Evolutionary conservation across 1,140 invertebrate species (phyloP), one percentile per base, ranked within the genome.

Genomic region (Stenopsyche tienmushanensis): DNA sequence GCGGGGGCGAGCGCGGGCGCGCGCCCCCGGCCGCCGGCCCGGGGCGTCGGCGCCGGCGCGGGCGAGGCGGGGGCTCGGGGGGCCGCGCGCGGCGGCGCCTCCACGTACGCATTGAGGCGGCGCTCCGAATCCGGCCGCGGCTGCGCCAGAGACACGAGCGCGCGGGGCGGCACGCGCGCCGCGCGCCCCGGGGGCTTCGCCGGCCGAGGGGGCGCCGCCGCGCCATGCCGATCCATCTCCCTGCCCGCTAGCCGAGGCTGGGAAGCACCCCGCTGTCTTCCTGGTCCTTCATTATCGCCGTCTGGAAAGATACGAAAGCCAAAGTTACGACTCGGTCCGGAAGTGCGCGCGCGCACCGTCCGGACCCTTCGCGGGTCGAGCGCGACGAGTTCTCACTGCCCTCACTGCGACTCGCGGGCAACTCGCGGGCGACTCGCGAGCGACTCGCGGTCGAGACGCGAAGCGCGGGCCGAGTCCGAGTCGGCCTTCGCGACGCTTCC

Each of bases 1-100:
- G 74, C 72, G 76, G 82, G 83, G 71, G 74, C 72, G 76, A 81
- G 83, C 80, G 82, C 82, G 80, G 80, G 82, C 39, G 54, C 83
- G 82, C 81, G 79, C 82, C 83, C 81, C 85, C 84, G 83, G 84
- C 85, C 26, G 29, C 54, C 34, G 69, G 58, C 58, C 65, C 42
- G 76, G 76, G 76, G 77, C 24, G 76, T 75, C 76, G 77, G 78
- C 77, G 74, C 78, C 77, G 75, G 76, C 76, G 74, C 76, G 77
- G 76, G 75, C 21, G 41, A 75, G 79, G 21, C 62, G 76, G 72
- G 68, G 77, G 76, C 65, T 72, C 72, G 70, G 57, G 20, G 67
- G 77, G 62, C 70, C 42, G 39, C 34, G 50, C 8, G 17, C 15
- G 8, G 13, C 15, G 9, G 18, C 1, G 34, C 42, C 20, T 23